These are phyloP conservation scores for Tangara arthus DNA, from an alignment of 2,797 vertebrate species.

Conservation along the genomic window DNA sequence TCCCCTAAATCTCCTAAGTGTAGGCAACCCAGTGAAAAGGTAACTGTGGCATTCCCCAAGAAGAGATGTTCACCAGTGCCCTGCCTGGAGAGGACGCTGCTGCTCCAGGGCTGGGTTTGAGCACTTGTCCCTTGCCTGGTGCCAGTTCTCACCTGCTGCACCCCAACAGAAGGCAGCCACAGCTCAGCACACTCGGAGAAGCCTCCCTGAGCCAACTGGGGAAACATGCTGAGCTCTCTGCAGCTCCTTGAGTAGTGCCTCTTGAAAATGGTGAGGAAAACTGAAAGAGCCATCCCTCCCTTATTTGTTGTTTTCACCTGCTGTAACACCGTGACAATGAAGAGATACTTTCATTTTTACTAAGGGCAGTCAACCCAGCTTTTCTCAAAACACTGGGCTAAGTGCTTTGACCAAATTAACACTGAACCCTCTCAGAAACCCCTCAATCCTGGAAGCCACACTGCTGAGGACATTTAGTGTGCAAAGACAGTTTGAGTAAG, in stretches of 20 bases:
- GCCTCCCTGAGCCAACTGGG: neutral
- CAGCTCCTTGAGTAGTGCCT: neutral
- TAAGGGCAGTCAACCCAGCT: neutral
- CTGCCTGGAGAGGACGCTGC: neutral
- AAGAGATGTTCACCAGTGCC: neutral
- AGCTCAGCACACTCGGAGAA: neutral
- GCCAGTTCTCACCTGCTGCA: neutral
- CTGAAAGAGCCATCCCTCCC: neutral
- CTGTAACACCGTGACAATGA: fast-evolving
- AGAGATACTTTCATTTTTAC: neutral
- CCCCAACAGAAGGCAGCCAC: neutral
- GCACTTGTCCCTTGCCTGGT: fast-evolving
- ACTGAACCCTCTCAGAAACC: fast-evolving
- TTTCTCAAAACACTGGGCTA: neutral
- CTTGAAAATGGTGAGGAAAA: neutral
- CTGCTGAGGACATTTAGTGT: neutral
- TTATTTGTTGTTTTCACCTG: neutral
- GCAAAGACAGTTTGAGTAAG: neutral
- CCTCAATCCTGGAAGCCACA: neutral
- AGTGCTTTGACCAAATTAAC: neutral
- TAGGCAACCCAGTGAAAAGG: neutral
- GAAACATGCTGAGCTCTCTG: neutral
- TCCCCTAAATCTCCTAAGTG: neutral
- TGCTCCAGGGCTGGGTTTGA: neutral
- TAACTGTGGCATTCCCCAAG: neutral